Conservation (phyloP, 2,888 invertebrate genomes). For the Monopis laevigella region DNA sequence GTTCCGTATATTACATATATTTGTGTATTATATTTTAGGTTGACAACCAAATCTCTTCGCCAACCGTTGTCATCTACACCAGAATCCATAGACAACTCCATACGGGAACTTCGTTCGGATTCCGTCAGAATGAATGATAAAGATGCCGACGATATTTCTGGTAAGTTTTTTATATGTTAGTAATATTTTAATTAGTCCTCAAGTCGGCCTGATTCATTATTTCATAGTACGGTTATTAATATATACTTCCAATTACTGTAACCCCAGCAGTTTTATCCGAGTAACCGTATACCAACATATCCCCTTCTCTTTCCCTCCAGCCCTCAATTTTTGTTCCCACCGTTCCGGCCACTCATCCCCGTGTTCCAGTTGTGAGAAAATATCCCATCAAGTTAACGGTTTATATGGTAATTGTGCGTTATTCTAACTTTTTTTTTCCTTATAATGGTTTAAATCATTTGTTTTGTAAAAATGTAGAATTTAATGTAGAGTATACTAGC, state of each 20-base stretch:
- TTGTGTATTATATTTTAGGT: conserved; percentile 29
- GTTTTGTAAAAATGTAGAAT: no score
- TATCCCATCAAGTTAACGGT: conserved; percentile 38
- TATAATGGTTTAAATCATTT: no score
- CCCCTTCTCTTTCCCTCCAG: not conserved
- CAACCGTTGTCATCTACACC: conserved; percentile 30
- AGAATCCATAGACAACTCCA: conserved; percentile 37
- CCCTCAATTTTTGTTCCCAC: conserved; percentile 29
- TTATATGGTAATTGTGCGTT: conserved; percentile 37
- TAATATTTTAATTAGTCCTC: not conserved
- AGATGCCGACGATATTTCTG: conserved; percentile 9
- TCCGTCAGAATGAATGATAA: conserved; percentile 12
- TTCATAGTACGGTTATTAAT: no score
- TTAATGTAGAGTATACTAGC: no score
- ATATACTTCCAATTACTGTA: no score
- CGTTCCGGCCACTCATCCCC: conserved; percentile 24
- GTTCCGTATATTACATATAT: no score
- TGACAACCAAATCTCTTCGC: conserved; percentile 47
- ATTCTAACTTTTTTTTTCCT: not conserved
- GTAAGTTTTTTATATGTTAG: conserved; percentile 5
- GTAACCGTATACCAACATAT: no score
- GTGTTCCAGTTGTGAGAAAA: conserved; percentile 35
- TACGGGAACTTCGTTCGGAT: conserved; percentile 34
- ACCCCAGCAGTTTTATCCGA: no score
- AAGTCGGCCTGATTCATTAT: not conserved